Conservation (phyloP, 2,113 vertebrate genomes). For the Anoplopoma fimbria region DNA sequence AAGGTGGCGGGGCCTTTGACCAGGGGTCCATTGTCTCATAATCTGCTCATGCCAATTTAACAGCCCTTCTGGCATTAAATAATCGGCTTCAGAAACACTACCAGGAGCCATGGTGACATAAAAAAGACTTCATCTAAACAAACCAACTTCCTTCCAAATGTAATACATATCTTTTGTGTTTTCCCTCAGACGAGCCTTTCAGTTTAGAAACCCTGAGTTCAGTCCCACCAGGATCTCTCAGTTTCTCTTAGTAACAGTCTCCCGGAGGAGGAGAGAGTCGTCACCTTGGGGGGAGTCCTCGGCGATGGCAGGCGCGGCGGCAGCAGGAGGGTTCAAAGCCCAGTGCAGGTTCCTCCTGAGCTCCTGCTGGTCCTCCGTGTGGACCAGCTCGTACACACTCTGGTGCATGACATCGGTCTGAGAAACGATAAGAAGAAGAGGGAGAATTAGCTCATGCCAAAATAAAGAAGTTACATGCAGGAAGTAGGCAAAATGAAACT, state of each 20-base stretch:
- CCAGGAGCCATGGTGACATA: background rate
- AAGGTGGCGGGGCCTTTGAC: no score
- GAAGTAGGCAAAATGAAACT: background rate
- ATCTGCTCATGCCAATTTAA: no score
- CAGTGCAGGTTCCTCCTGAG: constrained; percentile 87
- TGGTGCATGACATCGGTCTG: constrained; percentile 90
- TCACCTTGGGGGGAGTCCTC: constrained; percentile 75
- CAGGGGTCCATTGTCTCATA: no score
- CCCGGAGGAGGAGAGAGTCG: background rate
- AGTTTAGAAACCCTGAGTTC: no score
- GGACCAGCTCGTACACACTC: constrained; percentile 87
- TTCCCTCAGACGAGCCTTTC: no score
- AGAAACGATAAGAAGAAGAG: background rate
- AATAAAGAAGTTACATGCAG: background rate
- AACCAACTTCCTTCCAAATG: background rate
- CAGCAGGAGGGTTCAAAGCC: constrained; percentile 79
- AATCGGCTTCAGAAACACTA: background rate
- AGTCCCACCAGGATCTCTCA: background rate
- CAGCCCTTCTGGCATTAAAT: background rate
- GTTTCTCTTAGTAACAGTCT: background rate
- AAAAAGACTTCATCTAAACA: background rate
- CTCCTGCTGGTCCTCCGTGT: constrained; percentile 86
- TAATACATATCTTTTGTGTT: no score
- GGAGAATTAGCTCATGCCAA: background rate
- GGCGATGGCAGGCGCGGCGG: background rate